Percentiles rank a stretch among this genome's conserved stretches.
phyloP scores from a whole-genome alignment of 1,140 invertebrate species.

The Trichonephila inaurata region DNA sequence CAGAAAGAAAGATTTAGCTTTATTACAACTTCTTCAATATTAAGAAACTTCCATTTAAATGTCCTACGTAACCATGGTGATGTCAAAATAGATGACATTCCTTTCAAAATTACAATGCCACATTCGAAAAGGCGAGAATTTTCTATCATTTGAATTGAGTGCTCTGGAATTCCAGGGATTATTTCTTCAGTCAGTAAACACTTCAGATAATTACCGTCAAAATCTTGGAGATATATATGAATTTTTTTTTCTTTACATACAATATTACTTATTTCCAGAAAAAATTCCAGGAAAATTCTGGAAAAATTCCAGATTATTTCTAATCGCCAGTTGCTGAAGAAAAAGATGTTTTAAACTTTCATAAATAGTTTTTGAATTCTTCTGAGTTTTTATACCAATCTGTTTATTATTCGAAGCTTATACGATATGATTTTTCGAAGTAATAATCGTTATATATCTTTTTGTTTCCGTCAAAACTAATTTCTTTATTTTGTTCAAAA shows the following conservation, averaged over 20 bases:
- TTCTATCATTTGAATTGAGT: neutral
- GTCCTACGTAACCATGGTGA: constrained; percentile 30
- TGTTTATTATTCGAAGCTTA: neutral
- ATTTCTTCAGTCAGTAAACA: constrained; percentile 46
- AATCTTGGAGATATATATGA: neutral
- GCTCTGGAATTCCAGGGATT: constrained; percentile 27
- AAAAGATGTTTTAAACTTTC: neutral
- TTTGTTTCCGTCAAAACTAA: too few relatives aligned
- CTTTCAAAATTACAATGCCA: constrained; percentile 8
- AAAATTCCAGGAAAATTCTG: too few relatives aligned
- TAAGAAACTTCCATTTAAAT: constrained; percentile 34
- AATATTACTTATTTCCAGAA: neutral
- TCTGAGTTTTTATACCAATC: neutral
- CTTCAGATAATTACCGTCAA: constrained; percentile 20
- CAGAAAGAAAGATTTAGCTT: neutral
- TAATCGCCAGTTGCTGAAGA: neutral
- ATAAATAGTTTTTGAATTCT: neutral
- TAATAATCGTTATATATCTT: too few relatives aligned
- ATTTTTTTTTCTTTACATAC: neutral
- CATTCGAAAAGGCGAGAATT: constrained; percentile 19
- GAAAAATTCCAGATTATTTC: neutral
- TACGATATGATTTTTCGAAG: too few relatives aligned
- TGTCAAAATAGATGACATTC: constrained; percentile 36
- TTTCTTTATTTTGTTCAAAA: too few relatives aligned
- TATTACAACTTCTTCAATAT: constrained; percentile 13